Evolutionary conservation across 2,113 vertebrate genomes (phyloP), one percentile per base, ranked within the genome.

Genomic region (Bubo blakistoni): DNA sequence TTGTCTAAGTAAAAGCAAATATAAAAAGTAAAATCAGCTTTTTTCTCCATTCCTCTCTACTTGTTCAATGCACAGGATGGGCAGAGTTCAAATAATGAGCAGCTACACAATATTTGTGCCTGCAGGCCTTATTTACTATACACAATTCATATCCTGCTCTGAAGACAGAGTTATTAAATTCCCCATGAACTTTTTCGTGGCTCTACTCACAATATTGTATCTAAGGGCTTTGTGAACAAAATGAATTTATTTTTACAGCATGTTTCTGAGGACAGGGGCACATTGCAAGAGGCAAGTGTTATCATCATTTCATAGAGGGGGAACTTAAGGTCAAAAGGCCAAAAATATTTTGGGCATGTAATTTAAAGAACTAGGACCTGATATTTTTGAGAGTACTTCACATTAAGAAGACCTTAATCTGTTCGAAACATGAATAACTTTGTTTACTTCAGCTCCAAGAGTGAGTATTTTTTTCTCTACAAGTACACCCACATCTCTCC

Each of bases 91-190:
- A 87, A 79, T 63, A 91, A 89, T 90, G 81, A 97, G 87, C 49
- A 91, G 89, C 80, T 86, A 88, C 1, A 7, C 83, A 91, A 62
- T 81, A 88, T 92, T 95, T 94, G 81, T 88, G 92, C 96, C 96
- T 70, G 52, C 74, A 85, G 96, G 96, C 78, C 95, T 93, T 97
- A 95, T 95, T 96, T 97, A 94, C 93, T 90, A 94, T 94, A 96
- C 84, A 86, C 92, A 96, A 80, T 91, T 97, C 96, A 96, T 96
- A 96, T 96, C 96, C 96, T 97, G 96, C 92, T 94, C 84, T 82
- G 85, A 94, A 95, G 87, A 85, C 40, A 3, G 57, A 81, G 90
- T 96, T 96, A 97, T 96, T 96, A 96, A 93, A 96, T 95, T 94
- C 87, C 81, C 58, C 84, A 86, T 36, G 78, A 96, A 91, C 58